phyloP scores from a whole-genome alignment of 2,888 invertebrate genomes.

The Sylvicola cinctus region DNA sequence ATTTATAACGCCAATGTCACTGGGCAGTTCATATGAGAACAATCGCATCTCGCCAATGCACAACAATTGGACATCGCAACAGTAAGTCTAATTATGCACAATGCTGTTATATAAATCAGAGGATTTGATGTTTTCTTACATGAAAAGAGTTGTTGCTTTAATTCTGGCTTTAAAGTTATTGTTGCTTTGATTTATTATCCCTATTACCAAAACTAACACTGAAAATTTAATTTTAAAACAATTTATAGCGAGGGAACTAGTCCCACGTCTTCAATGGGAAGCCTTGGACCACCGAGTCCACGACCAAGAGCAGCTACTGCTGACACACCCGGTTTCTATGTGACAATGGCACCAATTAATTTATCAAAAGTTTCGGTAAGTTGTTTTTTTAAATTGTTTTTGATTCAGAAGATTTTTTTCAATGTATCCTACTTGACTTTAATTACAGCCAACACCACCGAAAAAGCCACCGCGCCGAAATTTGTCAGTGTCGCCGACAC shows the following conservation, averaged over 20 bases:
- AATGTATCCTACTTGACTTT: no score
- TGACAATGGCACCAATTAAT: slow-evolving; percentile 7
- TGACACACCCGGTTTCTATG: slow-evolving; percentile 9
- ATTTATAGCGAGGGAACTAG: slow-evolving; percentile 11
- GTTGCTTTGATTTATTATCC: no score
- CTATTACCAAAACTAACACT: no score
- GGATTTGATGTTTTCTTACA: no score
- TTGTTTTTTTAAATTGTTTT: not conserved
- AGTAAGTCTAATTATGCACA: no score
- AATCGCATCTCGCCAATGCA: slow-evolving; percentile 8
- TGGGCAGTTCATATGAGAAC: slow-evolving; percentile 9
- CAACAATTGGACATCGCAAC: slow-evolving; percentile 6
- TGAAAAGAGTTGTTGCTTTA: no score
- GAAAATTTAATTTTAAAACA: not conserved
- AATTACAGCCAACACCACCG: slow-evolving; percentile 41
- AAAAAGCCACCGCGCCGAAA: slow-evolving; percentile 78
- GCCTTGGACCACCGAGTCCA: slow-evolving; percentile 19
- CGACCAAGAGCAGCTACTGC: slow-evolving; percentile 13
- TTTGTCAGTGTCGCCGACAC: slow-evolving; percentile 69
- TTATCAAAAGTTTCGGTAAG: slow-evolving; percentile 4
- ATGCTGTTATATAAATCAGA: no score
- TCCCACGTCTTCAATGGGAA: slow-evolving; percentile 22
- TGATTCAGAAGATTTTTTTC: no score
- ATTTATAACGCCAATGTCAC: slow-evolving; percentile 6
- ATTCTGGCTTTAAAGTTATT: no score